Percentiles rank a stretch among this genome's conserved stretches.
Evolutionary conservation across 1,140 invertebrate species (phyloP).

Genomic region (Bemisia tabaci): DNA sequence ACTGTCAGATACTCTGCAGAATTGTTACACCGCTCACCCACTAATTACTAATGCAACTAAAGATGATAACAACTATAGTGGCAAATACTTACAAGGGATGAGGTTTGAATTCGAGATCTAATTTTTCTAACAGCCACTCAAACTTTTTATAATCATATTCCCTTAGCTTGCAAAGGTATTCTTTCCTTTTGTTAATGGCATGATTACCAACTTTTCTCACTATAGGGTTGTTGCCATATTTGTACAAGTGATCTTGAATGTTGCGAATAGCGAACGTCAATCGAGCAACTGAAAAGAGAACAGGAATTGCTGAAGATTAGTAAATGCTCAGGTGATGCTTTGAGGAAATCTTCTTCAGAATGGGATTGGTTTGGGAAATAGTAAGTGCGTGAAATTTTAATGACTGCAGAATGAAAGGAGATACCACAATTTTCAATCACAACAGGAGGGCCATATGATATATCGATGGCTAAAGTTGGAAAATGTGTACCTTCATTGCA

Average conservation of each 20-base stretch:
- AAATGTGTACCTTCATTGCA: too few relatives aligned
- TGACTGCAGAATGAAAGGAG: too few relatives aligned
- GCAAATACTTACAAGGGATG: slow-evolving; percentile 33
- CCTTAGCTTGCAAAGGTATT: slow-evolving; percentile 49
- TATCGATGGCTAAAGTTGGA: too few relatives aligned
- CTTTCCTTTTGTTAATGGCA: slow-evolving; percentile 59
- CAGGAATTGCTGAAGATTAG: slow-evolving; percentile 6
- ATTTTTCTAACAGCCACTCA: slow-evolving; percentile 69
- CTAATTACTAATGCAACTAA: too few relatives aligned
- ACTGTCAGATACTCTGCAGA: too few relatives aligned
- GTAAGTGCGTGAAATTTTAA: too few relatives aligned
- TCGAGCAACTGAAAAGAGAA: slow-evolving; percentile 36
- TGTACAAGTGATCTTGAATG: slow-evolving; percentile 36
- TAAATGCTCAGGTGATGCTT: background rate
- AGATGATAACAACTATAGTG: too few relatives aligned
- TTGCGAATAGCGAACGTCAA: slow-evolving; percentile 39
- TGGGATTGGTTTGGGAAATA: too few relatives aligned
- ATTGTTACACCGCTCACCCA: too few relatives aligned
- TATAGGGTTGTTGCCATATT: slow-evolving; percentile 35
- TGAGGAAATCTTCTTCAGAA: too few relatives aligned
- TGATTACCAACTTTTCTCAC: slow-evolving; percentile 46
- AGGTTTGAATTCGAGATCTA: slow-evolving; percentile 61
- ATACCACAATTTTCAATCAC: too few relatives aligned
- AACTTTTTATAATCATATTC: slow-evolving; percentile 66
- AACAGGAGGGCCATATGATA: too few relatives aligned